Conservation (phyloP, 92 coral and sea anemone genomes). For the Palythoa grandiflora region DNA sequence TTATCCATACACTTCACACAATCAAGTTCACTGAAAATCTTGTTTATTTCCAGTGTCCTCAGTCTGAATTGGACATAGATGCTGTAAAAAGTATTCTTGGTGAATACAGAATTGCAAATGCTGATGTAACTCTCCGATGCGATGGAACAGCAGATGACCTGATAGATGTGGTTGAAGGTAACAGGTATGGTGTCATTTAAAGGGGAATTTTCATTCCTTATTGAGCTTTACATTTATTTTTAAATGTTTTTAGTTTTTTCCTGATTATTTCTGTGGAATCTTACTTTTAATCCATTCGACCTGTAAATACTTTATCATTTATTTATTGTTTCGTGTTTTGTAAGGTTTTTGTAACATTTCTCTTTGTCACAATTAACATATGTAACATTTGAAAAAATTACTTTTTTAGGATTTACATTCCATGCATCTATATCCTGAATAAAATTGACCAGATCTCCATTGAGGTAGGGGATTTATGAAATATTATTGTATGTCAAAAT, state of each 20-base stretch:
- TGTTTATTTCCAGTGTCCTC: slow-evolving; percentile 74
- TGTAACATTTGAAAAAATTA: background rate
- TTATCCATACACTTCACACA: background rate
- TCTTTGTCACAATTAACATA: background rate
- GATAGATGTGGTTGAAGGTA: slow-evolving; percentile 97
- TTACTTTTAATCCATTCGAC: no score
- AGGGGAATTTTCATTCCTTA: no score
- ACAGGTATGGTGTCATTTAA: slow-evolving; percentile 68
- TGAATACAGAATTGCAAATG: slow-evolving; percentile 96
- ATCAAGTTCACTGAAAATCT: background rate
- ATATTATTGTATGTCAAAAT: no score
- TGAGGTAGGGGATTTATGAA: slow-evolving; percentile 66
- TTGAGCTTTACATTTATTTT: no score
- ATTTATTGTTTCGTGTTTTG: no score
- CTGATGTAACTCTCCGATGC: slow-evolving; percentile 95
- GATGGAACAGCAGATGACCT: slow-evolving; percentile 97
- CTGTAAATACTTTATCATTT: no score
- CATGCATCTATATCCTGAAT: slow-evolving; percentile 93
- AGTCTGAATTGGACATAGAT: slow-evolving; percentile 94
- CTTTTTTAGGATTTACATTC: slow-evolving; percentile 85
- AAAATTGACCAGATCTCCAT: slow-evolving; percentile 98
- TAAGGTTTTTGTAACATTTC: background rate
- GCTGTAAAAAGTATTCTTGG: slow-evolving; percentile 87
- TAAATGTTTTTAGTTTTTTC: no score
- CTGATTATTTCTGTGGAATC: no score